A percentile compares a stretch with the other conserved stretches of the same genome.
Evolutionary conservation across 2,113 vertebrate genomes (phyloP).

Genomic region (Condylura cristata): DNA sequence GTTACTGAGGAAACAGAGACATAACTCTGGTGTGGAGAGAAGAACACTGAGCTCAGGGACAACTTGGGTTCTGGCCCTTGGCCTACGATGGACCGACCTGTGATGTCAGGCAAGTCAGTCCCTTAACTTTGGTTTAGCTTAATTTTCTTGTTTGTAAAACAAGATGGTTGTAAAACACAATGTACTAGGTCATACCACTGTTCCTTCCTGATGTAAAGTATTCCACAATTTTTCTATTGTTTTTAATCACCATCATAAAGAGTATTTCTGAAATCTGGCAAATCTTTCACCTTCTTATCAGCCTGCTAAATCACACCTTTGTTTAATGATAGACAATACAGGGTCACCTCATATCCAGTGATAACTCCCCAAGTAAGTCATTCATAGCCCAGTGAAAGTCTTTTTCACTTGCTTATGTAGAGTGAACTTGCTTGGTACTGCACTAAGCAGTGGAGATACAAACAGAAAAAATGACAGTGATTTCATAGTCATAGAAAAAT

Average conservation of each 20-base stretch:
- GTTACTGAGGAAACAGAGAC: background rate
- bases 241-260: background rate
- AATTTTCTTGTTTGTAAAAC: conserved; percentile 24
- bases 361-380: background rate
- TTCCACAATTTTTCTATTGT: background rate
- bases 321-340: background rate
- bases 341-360: background rate
- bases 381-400: background rate
- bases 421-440: background rate
- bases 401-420: background rate
- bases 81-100: background rate
- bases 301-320: background rate
- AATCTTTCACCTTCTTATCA: background rate
- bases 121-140: background rate
- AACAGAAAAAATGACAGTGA: background rate
- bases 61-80: background rate
- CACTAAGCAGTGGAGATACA: background rate
- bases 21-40: background rate
- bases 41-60: background rate
- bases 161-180: background rate
- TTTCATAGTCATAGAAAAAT: background rate
- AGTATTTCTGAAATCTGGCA: background rate
- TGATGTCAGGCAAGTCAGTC: background rate
- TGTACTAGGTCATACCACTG: background rate
- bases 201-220: background rate